phyloP scores from a whole-genome alignment of 2,888 invertebrate genomes.

The Drosophila mayaguana region DNA sequence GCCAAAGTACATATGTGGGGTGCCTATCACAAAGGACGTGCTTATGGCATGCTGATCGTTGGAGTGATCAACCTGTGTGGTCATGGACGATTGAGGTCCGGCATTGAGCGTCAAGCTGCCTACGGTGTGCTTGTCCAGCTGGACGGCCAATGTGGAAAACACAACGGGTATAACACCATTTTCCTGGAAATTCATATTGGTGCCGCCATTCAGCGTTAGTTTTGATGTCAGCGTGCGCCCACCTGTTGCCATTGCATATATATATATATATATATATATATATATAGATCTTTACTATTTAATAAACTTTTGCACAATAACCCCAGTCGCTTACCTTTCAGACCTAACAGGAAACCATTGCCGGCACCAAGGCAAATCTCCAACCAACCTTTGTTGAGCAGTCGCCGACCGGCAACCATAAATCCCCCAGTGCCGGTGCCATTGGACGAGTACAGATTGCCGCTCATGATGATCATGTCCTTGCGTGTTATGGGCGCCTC shows the following conservation, averaged over 20 bases:
- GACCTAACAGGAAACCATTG: conserved; percentile 91
- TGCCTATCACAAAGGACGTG: conserved; percentile 92
- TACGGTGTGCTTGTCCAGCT: conserved; percentile 94
- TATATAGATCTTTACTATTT: conserved; percentile 22
- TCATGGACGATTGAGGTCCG: conserved; percentile 90
- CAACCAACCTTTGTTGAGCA: conserved; percentile 94
- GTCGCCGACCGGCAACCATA: conserved; percentile 90
- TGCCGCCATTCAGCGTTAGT: conserved; percentile 88
- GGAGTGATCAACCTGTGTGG: conserved; percentile 92
- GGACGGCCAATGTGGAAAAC: conserved; percentile 92
- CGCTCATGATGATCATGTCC: conserved; percentile 93
- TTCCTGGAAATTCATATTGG: conserved; percentile 91
- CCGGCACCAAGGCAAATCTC: conserved; percentile 95
- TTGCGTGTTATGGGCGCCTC: conserved; percentile 95
- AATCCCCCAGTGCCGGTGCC: conserved; percentile 91
- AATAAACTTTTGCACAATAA: conserved; percentile 7
- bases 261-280: neutral
- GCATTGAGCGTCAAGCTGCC: conserved; percentile 94
- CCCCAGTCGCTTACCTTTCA: conserved; percentile 87
- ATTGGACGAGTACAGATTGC: conserved; percentile 93
- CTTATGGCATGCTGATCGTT: conserved; percentile 89
- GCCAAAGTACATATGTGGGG: conserved; percentile 91
- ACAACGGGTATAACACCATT: conserved; percentile 91
- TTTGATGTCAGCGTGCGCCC: conserved; percentile 74
- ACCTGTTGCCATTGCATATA: conserved; percentile 47